Conservation (phyloP, 1,140 invertebrate genomes). For the Conopomorpha cramerella region DNA sequence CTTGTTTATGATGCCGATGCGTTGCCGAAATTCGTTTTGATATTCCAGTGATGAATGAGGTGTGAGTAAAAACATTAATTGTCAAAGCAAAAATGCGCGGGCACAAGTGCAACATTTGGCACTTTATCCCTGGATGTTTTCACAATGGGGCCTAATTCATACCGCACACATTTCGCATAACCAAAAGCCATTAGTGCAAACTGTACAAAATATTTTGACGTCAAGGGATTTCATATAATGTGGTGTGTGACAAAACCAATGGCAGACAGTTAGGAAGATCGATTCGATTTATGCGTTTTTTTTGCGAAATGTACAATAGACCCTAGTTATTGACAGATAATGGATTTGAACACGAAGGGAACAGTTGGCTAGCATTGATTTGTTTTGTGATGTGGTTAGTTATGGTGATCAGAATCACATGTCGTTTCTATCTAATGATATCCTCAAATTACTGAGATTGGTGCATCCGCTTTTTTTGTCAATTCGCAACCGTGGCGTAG, state of each 20-base stretch:
- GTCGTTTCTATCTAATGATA: neutral
- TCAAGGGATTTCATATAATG: slow-evolving; percentile 28
- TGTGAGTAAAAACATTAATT: no score
- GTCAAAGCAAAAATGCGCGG: no score
- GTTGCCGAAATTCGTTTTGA: neutral
- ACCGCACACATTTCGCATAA: slow-evolving; percentile 25
- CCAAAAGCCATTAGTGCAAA: slow-evolving; percentile 43
- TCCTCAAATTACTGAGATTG: no score
- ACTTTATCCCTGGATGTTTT: slow-evolving; percentile 25
- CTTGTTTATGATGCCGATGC: no score
- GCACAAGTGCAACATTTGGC: slow-evolving; percentile 49
- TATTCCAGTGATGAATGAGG: neutral
- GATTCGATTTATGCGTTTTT: slow-evolving; percentile 53
- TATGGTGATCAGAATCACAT: slow-evolving; percentile 51
- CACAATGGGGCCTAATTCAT: slow-evolving; percentile 46
- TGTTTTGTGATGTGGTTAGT: slow-evolving; percentile 45
- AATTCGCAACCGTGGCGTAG: no score
- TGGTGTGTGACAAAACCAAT: slow-evolving; percentile 25
- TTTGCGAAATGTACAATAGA: slow-evolving; percentile 33
- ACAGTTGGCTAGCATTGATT: slow-evolving; percentile 43
- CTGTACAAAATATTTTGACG: slow-evolving; percentile 57
- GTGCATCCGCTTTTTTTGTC: neutral
- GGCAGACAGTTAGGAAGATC: slow-evolving; percentile 38
- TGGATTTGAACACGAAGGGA: slow-evolving; percentile 22
- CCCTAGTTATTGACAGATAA: slow-evolving; percentile 52